Percentiles rank a stretch among this genome's conserved stretches.
These are phyloP conservation scores for Phalacrocorax aristotelis DNA, from an alignment of 2,113 vertebrate genomes.

Conservation along the genomic window DNA sequence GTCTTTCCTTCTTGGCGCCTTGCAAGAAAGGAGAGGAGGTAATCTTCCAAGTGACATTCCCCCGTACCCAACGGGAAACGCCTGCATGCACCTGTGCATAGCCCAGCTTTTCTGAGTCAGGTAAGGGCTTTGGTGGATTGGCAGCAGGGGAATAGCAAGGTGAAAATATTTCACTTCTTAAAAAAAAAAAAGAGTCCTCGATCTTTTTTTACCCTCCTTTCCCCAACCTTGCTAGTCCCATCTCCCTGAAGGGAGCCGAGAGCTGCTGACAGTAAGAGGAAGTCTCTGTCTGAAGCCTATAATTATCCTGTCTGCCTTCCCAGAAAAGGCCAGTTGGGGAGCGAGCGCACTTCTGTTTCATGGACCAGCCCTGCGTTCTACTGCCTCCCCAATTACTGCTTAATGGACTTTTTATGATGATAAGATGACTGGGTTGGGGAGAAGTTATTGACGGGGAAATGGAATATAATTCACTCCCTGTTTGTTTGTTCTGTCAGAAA, in stretches of 20 bases:
- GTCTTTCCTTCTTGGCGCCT: neutral
- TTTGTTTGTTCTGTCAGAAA: constrained; percentile 67
- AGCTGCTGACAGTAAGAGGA: constrained; percentile 65
- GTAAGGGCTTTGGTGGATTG: neutral
- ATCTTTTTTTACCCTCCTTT: constrained; percentile 42
- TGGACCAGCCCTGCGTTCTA: neutral
- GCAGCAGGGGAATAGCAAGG: neutral
- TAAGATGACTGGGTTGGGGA: constrained; percentile 25
- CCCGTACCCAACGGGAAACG: accelerated
- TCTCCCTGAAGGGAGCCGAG: constrained; percentile 51
- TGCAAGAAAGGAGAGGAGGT: neutral
- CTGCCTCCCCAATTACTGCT: constrained; percentile 63
- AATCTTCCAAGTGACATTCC: neutral
- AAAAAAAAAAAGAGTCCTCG: neutral
- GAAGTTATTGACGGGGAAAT: constrained; percentile 60
- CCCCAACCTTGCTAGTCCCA: constrained; percentile 29
- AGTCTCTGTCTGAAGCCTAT: constrained; percentile 60
- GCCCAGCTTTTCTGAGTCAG: neutral
- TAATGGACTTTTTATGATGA: constrained; percentile 74
- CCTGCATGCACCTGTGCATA: neutral
- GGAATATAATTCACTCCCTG: constrained; percentile 63
- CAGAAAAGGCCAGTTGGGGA: constrained; percentile 63
- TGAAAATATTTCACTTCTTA: neutral
- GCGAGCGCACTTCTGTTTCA: neutral
- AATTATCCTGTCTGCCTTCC: constrained; percentile 72